A percentile compares a stretch with the other conserved stretches of the same genome.
Conservation (phyloP, 1,140 invertebrate species). For the Ceratosolen fusciceps region DNA sequence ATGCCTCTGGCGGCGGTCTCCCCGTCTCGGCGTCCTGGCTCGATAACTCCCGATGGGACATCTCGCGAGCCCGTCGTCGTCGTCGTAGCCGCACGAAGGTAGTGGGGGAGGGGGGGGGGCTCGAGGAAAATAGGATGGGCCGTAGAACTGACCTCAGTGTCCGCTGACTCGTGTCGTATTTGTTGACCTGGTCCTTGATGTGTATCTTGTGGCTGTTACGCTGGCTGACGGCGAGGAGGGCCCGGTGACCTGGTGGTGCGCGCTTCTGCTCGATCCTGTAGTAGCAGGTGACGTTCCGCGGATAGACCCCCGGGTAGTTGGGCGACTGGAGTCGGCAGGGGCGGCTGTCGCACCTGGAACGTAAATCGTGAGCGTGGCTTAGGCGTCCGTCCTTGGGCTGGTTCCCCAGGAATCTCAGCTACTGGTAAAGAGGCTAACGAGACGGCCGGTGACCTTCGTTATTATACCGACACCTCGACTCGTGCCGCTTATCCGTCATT, state of each 20-base stretch:
- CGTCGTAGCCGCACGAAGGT: not conserved
- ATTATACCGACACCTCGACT: too few relatives aligned
- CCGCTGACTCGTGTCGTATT: constrained; percentile 82
- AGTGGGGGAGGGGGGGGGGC: not conserved
- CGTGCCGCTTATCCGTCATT: too few relatives aligned
- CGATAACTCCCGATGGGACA: too few relatives aligned
- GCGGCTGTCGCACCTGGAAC: constrained; percentile 66
- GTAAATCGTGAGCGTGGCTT: not conserved
- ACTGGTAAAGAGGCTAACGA: too few relatives aligned
- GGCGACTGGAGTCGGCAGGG: constrained; percentile 85
- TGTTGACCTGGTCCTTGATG: constrained; percentile 84
- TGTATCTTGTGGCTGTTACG: constrained; percentile 83
- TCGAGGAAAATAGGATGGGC: not conserved
- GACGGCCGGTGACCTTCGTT: too few relatives aligned
- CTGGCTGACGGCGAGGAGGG: constrained; percentile 81
- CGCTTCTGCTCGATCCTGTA: constrained; percentile 81
- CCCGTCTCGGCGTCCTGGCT: too few relatives aligned
- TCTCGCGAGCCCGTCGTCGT: too few relatives aligned
- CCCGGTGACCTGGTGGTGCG: constrained; percentile 80
- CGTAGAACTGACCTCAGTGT: constrained; percentile 77
- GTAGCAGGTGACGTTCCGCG: constrained; percentile 86
- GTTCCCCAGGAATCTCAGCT: too few relatives aligned
- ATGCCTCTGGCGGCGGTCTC: too few relatives aligned
- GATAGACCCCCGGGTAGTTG: constrained; percentile 89
- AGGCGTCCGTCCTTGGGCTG: not conserved